A percentile compares a stretch with the other conserved stretches of the same genome.
These are phyloP conservation scores for Scophthalmus maximus DNA, from an alignment of 2,113 vertebrate genomes.

Conservation along the genomic window DNA sequence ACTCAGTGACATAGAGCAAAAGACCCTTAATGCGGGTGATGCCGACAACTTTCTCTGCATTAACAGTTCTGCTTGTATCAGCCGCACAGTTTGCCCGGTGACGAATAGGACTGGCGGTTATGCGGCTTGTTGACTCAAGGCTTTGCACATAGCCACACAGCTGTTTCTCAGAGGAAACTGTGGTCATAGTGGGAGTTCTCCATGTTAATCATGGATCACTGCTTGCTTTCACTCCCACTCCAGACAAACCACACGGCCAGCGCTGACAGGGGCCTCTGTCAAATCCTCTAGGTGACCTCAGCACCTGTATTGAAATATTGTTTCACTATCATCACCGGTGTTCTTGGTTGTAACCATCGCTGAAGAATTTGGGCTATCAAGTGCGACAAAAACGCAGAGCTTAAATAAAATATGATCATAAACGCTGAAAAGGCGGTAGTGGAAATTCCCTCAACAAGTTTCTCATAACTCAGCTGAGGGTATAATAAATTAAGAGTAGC, in stretches of 20 bases:
- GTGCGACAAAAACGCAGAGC: background rate
- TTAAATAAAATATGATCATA: constrained; percentile 38
- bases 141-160: constrained; percentile 73
- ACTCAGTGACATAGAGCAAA: constrained; percentile 29
- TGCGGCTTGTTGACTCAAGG: constrained; percentile 76
- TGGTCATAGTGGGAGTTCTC: constrained; percentile 79
- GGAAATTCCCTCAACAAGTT: constrained; percentile 51
- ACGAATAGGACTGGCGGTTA: constrained; percentile 72
- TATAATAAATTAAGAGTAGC: constrained; percentile 53
- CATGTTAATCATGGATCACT: constrained; percentile 78
- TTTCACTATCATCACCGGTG: constrained; percentile 29
- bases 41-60: constrained; percentile 38
- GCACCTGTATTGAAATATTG: constrained; percentile 65
- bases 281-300: constrained; percentile 59
- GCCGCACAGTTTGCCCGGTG: constrained; percentile 60
- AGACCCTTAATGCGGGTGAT: constrained; percentile 22
- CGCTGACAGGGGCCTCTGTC: constrained; percentile 57
- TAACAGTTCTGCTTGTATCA: constrained; percentile 47
- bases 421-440: constrained; percentile 31
- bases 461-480: constrained; percentile 44
- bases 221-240: constrained; percentile 73
- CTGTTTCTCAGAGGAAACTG: constrained; percentile 79
- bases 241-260: constrained; percentile 70
- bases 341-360: constrained; percentile 27
- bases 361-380: constrained; percentile 7